phyloP scores from a whole-genome alignment of 2,888 invertebrate species.

The Rotaria sp. region DNA sequence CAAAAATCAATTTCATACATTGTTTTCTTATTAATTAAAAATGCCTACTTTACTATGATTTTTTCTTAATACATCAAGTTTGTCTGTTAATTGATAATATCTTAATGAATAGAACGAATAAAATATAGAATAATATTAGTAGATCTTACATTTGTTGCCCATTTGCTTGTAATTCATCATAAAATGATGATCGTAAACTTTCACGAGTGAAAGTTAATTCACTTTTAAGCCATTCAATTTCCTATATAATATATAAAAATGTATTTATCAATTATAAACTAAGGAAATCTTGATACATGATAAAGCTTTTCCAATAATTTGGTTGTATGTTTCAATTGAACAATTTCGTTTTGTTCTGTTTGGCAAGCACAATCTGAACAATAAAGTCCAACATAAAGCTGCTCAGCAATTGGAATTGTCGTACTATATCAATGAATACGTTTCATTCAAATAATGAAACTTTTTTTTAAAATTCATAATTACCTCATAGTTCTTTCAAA shows the following conservation, averaged over 20 bases:
- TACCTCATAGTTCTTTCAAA: background rate
- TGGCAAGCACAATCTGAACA: conserved; percentile 5
- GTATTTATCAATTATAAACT: background rate
- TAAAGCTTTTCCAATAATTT: conserved; percentile 10
- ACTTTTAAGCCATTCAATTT: background rate
- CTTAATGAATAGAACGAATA: background rate
- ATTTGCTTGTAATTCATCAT: background rate
- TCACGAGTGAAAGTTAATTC: conserved; percentile 19
- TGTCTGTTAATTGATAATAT: conserved; percentile 19
- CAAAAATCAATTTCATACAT: background rate
- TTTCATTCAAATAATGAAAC: background rate
- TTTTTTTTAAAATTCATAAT: background rate
- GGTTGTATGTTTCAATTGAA: background rate
- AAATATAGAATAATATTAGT: background rate
- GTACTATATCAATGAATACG: background rate
- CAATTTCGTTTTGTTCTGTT: background rate
- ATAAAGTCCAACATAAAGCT: background rate
- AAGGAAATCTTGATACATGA: background rate
- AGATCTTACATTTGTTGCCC: background rate
- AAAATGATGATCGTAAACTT: background rate
- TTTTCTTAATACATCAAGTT: background rate
- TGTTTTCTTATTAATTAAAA: no score
- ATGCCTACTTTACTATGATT: background rate
- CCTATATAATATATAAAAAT: background rate
- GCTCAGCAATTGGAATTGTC: background rate